These are phyloP conservation scores for Perizoma affinitatum DNA, from an alignment of 2,888 invertebrate species.

Conservation along the genomic window DNA sequence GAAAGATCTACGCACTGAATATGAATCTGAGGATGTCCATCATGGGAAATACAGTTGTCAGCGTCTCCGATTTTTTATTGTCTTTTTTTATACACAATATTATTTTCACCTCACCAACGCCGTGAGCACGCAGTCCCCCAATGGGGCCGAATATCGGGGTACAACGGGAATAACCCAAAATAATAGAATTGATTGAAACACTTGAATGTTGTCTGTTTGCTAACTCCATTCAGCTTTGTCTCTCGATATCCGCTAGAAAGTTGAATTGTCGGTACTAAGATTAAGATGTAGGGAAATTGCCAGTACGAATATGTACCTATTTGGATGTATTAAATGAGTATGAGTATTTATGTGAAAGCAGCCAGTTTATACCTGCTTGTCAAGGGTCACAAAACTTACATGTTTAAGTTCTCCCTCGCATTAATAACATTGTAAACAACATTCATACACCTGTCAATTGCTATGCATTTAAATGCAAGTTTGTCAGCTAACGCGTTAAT, in stretches of 20 bases:
- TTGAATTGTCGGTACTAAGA: constrained; percentile 24
- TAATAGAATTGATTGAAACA: constrained; percentile 1
- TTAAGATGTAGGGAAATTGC: constrained; percentile 19
- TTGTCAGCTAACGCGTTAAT: constrained; percentile 43
- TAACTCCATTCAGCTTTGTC: constrained; percentile 10
- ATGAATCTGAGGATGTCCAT: too few species aligned
- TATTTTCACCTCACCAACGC: not conserved
- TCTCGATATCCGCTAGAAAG: constrained; percentile 27
- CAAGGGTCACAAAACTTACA: constrained; percentile 10
- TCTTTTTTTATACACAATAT: not conserved
- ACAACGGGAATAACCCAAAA: too few species aligned
- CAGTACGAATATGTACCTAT: constrained; percentile 8
- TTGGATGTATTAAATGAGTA: too few species aligned
- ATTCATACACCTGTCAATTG: constrained; percentile 47
- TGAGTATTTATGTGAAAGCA: constrained; percentile 3
- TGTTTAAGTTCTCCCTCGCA: constrained; percentile 18
- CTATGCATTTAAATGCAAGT: constrained; percentile 46
- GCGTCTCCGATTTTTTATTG: too few species aligned
- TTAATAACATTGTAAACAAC: constrained; percentile 43
- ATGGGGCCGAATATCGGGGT: too few species aligned
- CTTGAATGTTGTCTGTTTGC: constrained; percentile 3
- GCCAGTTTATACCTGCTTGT: not conserved
- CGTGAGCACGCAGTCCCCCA: too few species aligned
- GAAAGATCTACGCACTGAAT: too few species aligned
- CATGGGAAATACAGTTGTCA: too few species aligned